A percentile compares a stretch with the other conserved stretches of the same genome.
Conservation (phyloP, 2,113 vertebrate species). For the Eleginops maclovinus region DNA sequence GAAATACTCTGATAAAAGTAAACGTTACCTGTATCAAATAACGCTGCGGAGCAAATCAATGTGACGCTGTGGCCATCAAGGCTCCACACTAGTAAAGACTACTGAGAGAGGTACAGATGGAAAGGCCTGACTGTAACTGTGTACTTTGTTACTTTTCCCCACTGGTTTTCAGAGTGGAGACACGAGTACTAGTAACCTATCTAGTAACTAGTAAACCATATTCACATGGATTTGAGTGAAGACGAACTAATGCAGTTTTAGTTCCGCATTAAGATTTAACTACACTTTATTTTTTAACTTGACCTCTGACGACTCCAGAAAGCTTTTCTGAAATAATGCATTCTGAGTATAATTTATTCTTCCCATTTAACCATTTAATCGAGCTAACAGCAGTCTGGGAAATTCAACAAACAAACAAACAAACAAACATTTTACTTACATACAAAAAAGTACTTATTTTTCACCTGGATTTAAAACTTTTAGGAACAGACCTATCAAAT, state of each 20-base stretch:
- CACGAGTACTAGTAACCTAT: no score
- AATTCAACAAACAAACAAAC: conserved; percentile 11
- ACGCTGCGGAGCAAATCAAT: no score
- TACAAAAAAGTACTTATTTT: no score
- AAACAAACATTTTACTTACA: no score
- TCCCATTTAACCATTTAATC: neutral
- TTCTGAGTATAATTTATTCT: neutral
- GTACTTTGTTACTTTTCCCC: no score
- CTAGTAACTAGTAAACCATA: neutral
- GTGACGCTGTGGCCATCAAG: no score
- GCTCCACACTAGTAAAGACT: no score
- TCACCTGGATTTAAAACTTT: neutral
- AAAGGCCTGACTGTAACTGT: no score
- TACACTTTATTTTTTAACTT: neutral
- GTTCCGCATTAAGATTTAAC: neutral
- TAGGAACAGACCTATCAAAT: neutral
- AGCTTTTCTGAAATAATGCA: neutral
- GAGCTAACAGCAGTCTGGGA: neutral
- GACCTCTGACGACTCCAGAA: neutral
- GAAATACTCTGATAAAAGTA: no score
- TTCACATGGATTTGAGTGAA: neutral
- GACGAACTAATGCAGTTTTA: neutral
- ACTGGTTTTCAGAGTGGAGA: no score
- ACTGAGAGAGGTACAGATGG: no score
- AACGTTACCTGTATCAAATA: no score